phyloP scores from a whole-genome alignment of 2,888 invertebrate species.

The Muschampia plurimacula region DNA sequence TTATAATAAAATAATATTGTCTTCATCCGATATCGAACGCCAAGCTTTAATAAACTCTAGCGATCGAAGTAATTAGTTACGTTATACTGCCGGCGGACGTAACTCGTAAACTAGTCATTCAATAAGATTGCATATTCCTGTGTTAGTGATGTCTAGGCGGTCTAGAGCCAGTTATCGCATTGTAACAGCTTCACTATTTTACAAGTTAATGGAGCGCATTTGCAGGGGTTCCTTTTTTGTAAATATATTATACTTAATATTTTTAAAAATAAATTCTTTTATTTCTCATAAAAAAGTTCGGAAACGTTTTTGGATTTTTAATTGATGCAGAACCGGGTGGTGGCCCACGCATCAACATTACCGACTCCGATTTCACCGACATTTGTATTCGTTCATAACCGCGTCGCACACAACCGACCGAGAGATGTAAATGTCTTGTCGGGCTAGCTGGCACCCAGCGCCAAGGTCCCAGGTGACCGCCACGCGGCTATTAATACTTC shows the following conservation, averaged over 20 bases:
- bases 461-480: slow-evolving; percentile 76
- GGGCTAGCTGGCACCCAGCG: slow-evolving; percentile 64
- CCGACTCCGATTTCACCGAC: slow-evolving; percentile 50
- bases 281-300: neutral
- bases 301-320: slow-evolving; percentile 26
- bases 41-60: slow-evolving; percentile 37
- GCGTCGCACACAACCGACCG: slow-evolving; percentile 48
- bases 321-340: slow-evolving; percentile 19
- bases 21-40: slow-evolving; percentile 31
- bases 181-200: neutral
- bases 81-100: slow-evolving; percentile 53
- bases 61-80: slow-evolving; percentile 54
- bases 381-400: slow-evolving; percentile 48
- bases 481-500: slow-evolving; percentile 68
- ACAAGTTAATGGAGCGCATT: neutral
- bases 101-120: slow-evolving; percentile 51
- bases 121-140: slow-evolving; percentile 48
- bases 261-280: neutral
- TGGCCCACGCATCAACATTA: slow-evolving; percentile 43
- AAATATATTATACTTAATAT: too few species aligned
- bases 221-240: neutral
- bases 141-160: neutral
- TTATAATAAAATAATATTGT: slow-evolving; percentile 38
- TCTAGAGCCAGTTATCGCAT: neutral
- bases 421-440: slow-evolving; percentile 55